These are phyloP conservation scores for Protonemura montana DNA, from an alignment of 2,888 invertebrate species.

Conservation along the genomic window DNA sequence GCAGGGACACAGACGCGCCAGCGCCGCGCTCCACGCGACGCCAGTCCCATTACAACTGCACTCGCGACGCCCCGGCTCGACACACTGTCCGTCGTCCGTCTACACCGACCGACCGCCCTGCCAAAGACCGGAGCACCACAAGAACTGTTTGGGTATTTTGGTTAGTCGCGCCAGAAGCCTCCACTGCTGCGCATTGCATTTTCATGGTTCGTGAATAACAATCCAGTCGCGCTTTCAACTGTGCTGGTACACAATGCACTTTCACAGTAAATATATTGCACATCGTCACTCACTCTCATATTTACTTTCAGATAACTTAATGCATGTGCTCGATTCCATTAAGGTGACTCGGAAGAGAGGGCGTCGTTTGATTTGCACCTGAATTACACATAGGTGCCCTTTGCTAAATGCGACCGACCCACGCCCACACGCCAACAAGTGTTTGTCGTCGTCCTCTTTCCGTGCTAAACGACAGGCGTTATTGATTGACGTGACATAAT, in stretches of 20 bases:
- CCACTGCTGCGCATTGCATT: neutral
- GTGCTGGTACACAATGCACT: neutral
- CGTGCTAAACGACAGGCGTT: neutral
- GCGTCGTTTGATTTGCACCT: no score
- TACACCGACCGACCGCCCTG: neutral
- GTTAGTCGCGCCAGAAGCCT: neutral
- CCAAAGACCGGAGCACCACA: neutral
- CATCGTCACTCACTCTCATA: neutral
- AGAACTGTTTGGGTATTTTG: neutral
- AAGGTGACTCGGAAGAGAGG: neutral
- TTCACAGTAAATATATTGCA: neutral
- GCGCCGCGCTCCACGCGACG: neutral
- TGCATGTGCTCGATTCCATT: neutral
- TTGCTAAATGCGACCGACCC: neutral
- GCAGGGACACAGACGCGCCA: conserved; percentile 33
- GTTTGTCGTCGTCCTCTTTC: neutral
- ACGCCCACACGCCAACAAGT: neutral
- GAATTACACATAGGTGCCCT: no score
- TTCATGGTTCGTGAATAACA: neutral
- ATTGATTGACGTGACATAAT: neutral
- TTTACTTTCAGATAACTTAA: neutral
- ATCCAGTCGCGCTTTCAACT: neutral
- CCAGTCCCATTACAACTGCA: neutral
- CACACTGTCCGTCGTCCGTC: neutral
- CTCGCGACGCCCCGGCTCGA: conserved; percentile 10